Evolutionary conservation across 2,888 invertebrate species (phyloP).

Genomic region (Eupithecia dodoneata): DNA sequence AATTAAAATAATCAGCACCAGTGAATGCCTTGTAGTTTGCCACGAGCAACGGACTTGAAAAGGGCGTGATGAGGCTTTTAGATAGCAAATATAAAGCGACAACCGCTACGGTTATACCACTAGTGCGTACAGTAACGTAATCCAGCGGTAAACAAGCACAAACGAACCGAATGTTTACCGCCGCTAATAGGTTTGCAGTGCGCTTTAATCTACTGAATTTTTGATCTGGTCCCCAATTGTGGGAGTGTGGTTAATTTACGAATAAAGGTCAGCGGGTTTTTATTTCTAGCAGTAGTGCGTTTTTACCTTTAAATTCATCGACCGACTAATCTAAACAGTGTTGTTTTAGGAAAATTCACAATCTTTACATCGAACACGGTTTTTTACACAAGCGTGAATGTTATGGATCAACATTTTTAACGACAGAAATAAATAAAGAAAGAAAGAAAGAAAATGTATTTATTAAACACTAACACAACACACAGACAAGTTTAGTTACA

Average conservation of each 20-base stretch:
- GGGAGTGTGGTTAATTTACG: not conserved
- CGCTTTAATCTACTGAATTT: constrained; percentile 28
- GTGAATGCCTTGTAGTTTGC: not conserved
- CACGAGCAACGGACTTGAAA: no score
- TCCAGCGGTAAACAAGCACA: not conserved
- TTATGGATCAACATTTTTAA: no score
- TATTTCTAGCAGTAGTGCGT: not conserved
- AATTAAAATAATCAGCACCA: no score
- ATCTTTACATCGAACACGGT: no score
- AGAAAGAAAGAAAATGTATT: no score
- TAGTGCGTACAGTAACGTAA: not conserved
- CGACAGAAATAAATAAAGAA: no score
- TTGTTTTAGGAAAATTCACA: no score
- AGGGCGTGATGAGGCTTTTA: no score
- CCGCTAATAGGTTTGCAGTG: constrained; percentile 23
- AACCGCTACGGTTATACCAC: not conserved
- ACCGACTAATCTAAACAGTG: no score
- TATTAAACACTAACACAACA: no score
- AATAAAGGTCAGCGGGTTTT: not conserved
- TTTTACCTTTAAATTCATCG: not conserved
- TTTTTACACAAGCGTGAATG: no score
- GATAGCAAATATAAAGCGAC: not conserved
- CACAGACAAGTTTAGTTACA: no score
- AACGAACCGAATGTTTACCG: constrained; percentile 23
- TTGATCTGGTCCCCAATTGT: constrained; percentile 4